phyloP scores from a whole-genome alignment of 2,888 invertebrate genomes.

The Lissocephala sabroskyi region DNA sequence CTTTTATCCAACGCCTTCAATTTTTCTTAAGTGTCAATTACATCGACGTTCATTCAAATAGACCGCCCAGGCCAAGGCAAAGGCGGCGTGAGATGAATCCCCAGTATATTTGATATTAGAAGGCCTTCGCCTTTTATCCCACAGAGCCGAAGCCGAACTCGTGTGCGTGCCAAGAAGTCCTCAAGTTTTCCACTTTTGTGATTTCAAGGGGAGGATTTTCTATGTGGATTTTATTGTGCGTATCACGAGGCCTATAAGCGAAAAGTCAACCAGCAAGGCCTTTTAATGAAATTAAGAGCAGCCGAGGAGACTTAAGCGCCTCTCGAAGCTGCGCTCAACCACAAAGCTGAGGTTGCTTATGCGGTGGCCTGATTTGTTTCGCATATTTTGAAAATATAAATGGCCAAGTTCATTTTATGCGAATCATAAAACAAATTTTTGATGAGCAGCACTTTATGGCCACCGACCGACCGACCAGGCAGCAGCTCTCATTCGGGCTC shows the following conservation, averaged over 20 bases:
- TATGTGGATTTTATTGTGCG: slow-evolving; percentile 52
- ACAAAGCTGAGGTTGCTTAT: background rate
- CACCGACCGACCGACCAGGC: too few species aligned
- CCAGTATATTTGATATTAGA: slow-evolving; percentile 34
- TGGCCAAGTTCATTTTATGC: slow-evolving; percentile 11
- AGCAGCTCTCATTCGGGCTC: background rate
- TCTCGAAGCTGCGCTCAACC: background rate
- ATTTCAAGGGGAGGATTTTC: slow-evolving; percentile 47
- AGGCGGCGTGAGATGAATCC: slow-evolving; percentile 16
- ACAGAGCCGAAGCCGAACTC: background rate
- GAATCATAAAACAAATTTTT: background rate
- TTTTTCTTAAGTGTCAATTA: slow-evolving; percentile 58
- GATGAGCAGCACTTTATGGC: background rate
- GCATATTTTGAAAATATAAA: slow-evolving; percentile 9
- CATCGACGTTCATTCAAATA: slow-evolving; percentile 66
- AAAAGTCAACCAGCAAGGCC: slow-evolving; percentile 39
- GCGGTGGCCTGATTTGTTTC: too few species aligned
- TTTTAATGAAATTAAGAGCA: slow-evolving; percentile 35
- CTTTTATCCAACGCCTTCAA: slow-evolving; percentile 10
- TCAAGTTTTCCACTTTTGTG: slow-evolving; percentile 49
- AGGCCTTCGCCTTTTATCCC: slow-evolving; percentile 17
- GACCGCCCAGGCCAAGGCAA: background rate
- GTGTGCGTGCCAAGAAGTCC: slow-evolving; percentile 49
- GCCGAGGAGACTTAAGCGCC: background rate
- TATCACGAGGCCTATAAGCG: slow-evolving; percentile 32